These are phyloP conservation scores for Hypanus sabinus DNA, from an alignment of 2,113 vertebrate genomes.

Conservation along the genomic window DNA sequence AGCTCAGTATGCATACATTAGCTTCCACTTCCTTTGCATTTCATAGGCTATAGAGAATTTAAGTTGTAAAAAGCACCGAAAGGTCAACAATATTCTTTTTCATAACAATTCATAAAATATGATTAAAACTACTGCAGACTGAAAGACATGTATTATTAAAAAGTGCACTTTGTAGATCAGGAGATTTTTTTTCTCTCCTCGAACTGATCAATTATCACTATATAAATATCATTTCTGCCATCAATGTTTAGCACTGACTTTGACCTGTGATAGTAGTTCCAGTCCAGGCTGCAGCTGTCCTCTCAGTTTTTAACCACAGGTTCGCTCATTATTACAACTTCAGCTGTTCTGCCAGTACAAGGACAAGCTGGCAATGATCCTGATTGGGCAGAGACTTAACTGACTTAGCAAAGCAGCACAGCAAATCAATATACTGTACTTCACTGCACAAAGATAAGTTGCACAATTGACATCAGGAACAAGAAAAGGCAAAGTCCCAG, in stretches of 20 bases:
- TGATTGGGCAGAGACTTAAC: conserved; percentile 57
- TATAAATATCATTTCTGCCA: conserved; percentile 50
- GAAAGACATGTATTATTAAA: background rate
- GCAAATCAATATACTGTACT: conserved; percentile 59
- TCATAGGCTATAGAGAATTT: background rate
- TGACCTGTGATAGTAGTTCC: conserved; percentile 53
- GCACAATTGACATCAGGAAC: conserved; percentile 29
- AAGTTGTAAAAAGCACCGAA: background rate
- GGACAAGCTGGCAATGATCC: conserved; percentile 52
- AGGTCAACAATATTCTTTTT: background rate
- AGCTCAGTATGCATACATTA: background rate
- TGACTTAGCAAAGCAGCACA: conserved; percentile 48
- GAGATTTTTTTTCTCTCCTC: background rate
- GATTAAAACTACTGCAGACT: background rate
- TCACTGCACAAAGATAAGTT: conserved; percentile 53
- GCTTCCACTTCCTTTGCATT: background rate
- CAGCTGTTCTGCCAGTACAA: conserved; percentile 54
- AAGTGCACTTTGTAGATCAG: background rate
- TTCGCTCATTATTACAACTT: conserved; percentile 68
- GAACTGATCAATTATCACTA: conserved; percentile 43
- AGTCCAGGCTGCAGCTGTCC: conserved; percentile 63
- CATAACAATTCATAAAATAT: background rate
- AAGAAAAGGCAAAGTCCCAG: conserved; percentile 8
- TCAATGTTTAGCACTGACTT: conserved; percentile 46
- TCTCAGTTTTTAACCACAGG: conserved; percentile 61